phyloP scores from a whole-genome alignment of 2,888 invertebrate species.

The Epirrita christyi region DNA sequence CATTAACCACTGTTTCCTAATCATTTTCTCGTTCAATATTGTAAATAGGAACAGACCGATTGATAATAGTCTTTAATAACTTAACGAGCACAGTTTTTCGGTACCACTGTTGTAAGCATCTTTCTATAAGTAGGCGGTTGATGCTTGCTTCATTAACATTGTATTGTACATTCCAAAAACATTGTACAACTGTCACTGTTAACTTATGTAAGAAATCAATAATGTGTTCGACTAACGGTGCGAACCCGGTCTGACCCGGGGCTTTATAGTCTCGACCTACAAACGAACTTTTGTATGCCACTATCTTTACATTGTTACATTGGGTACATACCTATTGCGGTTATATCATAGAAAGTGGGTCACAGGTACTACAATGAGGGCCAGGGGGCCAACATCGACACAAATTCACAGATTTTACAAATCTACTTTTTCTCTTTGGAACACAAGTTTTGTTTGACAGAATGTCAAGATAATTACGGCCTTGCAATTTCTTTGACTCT shows the following conservation, averaged over 20 bases:
- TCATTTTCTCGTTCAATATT: too few species aligned
- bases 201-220: conserved; percentile 22
- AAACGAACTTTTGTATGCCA: conserved; percentile 17
- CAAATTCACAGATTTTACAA: conserved; percentile 6
- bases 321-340: not conserved
- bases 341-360: conserved; percentile 22
- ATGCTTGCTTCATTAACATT: not conserved
- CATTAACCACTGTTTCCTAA: too few species aligned
- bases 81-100: too few species aligned
- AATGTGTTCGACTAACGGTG: conserved; percentile 12
- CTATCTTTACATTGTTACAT: conserved; percentile 1
- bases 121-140: too few species aligned
- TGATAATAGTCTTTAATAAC: too few species aligned
- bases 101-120: too few species aligned
- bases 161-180: conserved; percentile 6
- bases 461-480: not conserved
- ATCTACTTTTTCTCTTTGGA: not conserved
- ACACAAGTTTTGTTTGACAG: not conserved
- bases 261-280: conserved; percentile 21
- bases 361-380: conserved; percentile 4
- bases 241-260: conserved; percentile 16
- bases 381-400: conserved; percentile 6
- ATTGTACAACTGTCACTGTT: conserved; percentile 8
- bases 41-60: too few species aligned
- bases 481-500: not conserved